These are phyloP conservation scores for Iselma pallidipennis DNA, from an alignment of 2,888 invertebrate genomes.

Conservation along the genomic window DNA sequence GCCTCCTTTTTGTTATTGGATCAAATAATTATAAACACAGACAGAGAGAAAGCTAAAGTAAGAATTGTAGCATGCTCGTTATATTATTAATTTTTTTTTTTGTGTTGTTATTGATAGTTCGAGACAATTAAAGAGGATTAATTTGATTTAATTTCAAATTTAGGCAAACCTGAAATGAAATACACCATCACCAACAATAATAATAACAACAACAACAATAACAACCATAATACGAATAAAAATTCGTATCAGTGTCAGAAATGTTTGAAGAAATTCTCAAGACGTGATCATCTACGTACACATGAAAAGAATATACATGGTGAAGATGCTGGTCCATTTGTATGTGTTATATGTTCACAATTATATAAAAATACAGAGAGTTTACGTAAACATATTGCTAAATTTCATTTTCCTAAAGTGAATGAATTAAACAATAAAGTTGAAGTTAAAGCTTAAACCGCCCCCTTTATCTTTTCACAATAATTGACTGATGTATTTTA, in stretches of 20 bases:
- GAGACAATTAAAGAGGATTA: not conserved
- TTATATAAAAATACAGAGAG: constrained; percentile 57
- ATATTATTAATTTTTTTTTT: not conserved
- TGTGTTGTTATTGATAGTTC: not conserved
- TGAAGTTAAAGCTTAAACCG: constrained; percentile 38
- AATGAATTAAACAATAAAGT: constrained; percentile 37
- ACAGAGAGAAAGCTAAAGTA: too few species aligned
- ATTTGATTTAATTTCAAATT: constrained; percentile 36
- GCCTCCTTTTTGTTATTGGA: not conserved
- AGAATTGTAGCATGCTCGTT: not conserved
- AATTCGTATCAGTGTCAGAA: constrained; percentile 51
- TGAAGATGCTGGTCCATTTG: constrained; percentile 56
- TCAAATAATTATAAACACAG: not conserved
- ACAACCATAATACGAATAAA: constrained; percentile 28
- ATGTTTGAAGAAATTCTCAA: constrained; percentile 53
- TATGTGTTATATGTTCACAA: constrained; percentile 55
- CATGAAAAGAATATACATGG: constrained; percentile 58
- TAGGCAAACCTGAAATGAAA: constrained; percentile 47
- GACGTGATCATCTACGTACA: constrained; percentile 55
- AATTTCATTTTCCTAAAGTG: constrained; percentile 52
- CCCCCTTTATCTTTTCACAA: not conserved
- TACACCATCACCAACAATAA: constrained; percentile 10
- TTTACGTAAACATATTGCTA: constrained; percentile 56
- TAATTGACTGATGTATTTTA: constrained; percentile 1
- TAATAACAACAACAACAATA: not conserved